Conservation (phyloP, 1,140 invertebrate genomes). For the Tetramorium alpestre region DNA sequence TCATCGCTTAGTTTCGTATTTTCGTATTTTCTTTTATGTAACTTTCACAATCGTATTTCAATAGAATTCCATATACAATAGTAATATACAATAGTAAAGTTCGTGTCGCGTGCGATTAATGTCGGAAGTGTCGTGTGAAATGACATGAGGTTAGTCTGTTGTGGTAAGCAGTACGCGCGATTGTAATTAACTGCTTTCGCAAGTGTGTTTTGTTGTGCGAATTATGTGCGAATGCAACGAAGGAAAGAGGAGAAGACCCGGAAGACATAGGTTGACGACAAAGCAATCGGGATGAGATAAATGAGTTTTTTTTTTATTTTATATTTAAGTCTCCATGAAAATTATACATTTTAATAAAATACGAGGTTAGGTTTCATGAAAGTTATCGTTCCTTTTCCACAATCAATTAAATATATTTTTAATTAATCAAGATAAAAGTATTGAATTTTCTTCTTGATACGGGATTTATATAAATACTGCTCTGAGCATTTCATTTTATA, state of each 20-base stretch:
- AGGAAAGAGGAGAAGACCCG: neutral
- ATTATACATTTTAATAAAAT: neutral
- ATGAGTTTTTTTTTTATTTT: neutral
- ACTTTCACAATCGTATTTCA: neutral
- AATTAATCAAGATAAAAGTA: neutral
- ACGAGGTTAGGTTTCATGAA: neutral
- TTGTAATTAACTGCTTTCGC: neutral
- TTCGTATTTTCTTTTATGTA: neutral
- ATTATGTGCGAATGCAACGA: neutral
- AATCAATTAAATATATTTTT: neutral
- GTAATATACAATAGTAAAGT: neutral
- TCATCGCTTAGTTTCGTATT: neutral
- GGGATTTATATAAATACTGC: neutral
- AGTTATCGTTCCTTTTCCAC: neutral
- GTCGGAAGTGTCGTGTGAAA: neutral
- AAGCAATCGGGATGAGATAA: neutral
- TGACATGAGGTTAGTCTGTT: neutral
- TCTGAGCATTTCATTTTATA: neutral
- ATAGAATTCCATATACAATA: neutral
- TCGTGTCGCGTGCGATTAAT: neutral
- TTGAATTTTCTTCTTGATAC: neutral
- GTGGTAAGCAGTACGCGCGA: neutral
- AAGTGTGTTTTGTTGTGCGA: neutral
- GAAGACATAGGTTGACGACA: neutral
- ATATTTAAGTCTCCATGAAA: neutral